These are phyloP conservation scores for Athene noctua DNA, from an alignment of 2,113 vertebrate species.

Conservation along the genomic window DNA sequence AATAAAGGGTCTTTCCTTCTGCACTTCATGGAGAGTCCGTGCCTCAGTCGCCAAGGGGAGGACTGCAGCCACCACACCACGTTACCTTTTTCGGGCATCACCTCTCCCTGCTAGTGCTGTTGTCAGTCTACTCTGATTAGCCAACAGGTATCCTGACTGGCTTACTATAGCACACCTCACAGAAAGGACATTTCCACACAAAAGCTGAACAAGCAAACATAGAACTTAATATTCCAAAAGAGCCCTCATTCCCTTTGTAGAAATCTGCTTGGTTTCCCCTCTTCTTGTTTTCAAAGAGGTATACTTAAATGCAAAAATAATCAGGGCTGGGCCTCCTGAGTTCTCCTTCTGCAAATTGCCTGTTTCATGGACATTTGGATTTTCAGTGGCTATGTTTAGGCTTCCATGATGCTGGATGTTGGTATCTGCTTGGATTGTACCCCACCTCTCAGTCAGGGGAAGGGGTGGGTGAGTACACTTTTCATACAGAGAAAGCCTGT, in stretches of 20 bases:
- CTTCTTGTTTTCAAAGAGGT: background rate
- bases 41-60: background rate
- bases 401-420: background rate
- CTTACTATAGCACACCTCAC: background rate
- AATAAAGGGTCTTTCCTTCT: too few relatives aligned
- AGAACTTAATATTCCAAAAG: background rate
- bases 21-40: too few relatives aligned
- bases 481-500: background rate
- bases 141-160: background rate
- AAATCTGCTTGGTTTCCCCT: background rate
- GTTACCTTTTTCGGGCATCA: background rate
- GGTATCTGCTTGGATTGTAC: background rate
- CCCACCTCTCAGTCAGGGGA: background rate
- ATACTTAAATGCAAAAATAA: background rate
- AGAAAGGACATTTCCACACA: background rate
- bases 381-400: background rate
- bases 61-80: background rate
- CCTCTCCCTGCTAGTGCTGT: background rate
- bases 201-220: background rate
- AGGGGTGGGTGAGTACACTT: background rate
- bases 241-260: background rate
- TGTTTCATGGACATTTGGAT: accelerated
- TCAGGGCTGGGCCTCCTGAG: background rate
- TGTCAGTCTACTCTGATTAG: background rate
- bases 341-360: background rate